These are phyloP conservation scores for Cyanoramphus novaezelandiae DNA, from an alignment of 2,113 vertebrate genomes.

Conservation along the genomic window DNA sequence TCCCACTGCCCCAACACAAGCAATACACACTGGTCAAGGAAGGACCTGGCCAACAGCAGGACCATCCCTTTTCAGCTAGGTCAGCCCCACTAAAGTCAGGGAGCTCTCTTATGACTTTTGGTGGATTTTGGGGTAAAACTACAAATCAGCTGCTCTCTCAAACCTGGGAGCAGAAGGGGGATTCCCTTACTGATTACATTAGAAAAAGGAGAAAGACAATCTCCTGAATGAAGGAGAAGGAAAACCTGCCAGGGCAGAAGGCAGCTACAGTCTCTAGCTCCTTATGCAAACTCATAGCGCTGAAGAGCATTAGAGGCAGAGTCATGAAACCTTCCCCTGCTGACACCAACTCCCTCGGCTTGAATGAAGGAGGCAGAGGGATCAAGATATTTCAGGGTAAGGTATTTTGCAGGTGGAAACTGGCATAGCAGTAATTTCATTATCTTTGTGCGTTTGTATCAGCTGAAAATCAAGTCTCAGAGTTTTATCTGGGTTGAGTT, in stretches of 20 bases:
- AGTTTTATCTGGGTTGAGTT: not conserved
- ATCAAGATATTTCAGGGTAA: not conserved
- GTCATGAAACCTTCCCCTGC: not conserved
- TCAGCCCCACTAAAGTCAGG: not conserved
- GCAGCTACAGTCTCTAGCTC: not conserved
- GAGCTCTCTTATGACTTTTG: not conserved
- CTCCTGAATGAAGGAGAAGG: not conserved
- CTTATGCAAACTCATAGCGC: fast-evolving
- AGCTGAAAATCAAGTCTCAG: not conserved
- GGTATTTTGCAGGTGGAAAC: not conserved
- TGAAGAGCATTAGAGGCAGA: not conserved
- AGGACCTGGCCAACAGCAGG: not conserved
- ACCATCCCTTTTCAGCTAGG: not conserved
- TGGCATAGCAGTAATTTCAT: not conserved
- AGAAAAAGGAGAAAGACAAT: not conserved
- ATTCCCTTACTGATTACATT: not conserved
- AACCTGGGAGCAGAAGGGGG: not conserved
- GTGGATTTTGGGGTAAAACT: not conserved
- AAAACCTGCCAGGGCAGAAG: not conserved
- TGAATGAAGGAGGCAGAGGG: not conserved
- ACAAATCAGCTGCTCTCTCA: not conserved
- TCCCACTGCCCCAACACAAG: fast-evolving
- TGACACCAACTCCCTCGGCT: not conserved
- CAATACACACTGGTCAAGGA: not conserved
- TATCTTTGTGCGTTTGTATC: not conserved